phyloP scores from a whole-genome alignment of 2,797 vertebrate genomes.

The Tapirus indicus region DNA sequence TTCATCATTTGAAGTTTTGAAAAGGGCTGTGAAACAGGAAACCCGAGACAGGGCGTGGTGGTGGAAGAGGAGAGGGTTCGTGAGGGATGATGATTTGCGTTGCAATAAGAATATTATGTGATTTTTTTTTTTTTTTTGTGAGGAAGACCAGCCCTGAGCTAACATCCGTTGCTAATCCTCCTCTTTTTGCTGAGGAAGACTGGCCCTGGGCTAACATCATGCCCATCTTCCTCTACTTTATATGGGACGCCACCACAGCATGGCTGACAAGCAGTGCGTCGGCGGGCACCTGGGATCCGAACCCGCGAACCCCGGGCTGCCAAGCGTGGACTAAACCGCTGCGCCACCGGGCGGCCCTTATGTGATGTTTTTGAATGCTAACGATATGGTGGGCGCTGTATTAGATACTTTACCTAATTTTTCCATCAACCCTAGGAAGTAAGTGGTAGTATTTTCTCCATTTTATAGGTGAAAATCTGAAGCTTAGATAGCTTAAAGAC shows the following conservation, averaged over 20 bases:
- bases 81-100: not conserved
- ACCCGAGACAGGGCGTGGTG: not conserved
- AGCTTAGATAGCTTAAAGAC: not conserved
- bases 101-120: accelerated
- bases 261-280: no score
- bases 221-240: no score
- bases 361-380: not conserved
- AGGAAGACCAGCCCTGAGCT: no score
- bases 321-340: no score
- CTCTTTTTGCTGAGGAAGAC: no score
- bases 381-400: accelerated
- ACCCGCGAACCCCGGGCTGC: no score
- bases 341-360: no score
- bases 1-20: not conserved
- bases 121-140: no score
- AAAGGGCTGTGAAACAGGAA: not conserved
- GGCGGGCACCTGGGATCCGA: no score
- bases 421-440: not conserved
- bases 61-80: not conserved
- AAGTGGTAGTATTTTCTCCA: not conserved
- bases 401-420: not conserved
- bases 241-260: no score
- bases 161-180: no score
- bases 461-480: not conserved
- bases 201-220: no score